A percentile compares a stretch with the other conserved stretches of the same genome.
These are phyloP conservation scores for Peucedramus taeniatus DNA, from an alignment of 2,113 vertebrate genomes.

Conservation along the genomic window DNA sequence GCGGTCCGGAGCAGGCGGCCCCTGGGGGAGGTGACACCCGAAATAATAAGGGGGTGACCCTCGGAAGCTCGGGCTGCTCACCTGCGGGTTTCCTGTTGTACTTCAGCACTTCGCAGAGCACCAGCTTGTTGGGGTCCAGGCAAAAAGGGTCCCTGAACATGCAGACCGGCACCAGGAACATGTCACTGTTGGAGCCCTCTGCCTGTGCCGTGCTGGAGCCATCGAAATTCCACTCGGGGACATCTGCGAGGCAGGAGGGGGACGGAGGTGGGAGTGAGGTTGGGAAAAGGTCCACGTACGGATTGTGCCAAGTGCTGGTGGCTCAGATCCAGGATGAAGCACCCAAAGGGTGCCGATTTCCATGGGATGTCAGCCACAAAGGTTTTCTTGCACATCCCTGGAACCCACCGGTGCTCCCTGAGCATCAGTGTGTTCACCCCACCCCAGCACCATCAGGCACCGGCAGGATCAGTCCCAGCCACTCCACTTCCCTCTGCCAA, in stretches of 20 bases:
- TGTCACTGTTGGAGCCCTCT: constrained; percentile 83
- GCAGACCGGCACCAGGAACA: constrained; percentile 74
- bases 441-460: background rate
- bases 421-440: accelerated
- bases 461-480: background rate
- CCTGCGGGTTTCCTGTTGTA: constrained; percentile 77
- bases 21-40: accelerated
- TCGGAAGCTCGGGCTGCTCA: background rate
- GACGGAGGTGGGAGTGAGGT: accelerated
- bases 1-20: accelerated
- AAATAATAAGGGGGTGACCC: background rate
- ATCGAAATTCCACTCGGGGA: constrained; percentile 81
- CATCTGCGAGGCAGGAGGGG: constrained; percentile 44
- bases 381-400: background rate
- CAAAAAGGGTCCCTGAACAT: constrained; percentile 81
- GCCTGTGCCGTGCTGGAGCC: constrained; percentile 78
- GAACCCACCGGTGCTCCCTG: background rate
- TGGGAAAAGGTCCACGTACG: background rate
- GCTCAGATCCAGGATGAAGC: background rate
- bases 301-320: background rate
- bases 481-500: background rate
- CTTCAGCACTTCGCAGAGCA: constrained; percentile 81
- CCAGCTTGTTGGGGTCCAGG: constrained; percentile 76
- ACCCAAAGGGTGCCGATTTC: background rate
- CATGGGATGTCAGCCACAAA: accelerated